Evolutionary conservation across 2,797 vertebrate genomes (phyloP), one percentile per base, ranked within the genome.

Genomic region (Poecilia gillii): DNA sequence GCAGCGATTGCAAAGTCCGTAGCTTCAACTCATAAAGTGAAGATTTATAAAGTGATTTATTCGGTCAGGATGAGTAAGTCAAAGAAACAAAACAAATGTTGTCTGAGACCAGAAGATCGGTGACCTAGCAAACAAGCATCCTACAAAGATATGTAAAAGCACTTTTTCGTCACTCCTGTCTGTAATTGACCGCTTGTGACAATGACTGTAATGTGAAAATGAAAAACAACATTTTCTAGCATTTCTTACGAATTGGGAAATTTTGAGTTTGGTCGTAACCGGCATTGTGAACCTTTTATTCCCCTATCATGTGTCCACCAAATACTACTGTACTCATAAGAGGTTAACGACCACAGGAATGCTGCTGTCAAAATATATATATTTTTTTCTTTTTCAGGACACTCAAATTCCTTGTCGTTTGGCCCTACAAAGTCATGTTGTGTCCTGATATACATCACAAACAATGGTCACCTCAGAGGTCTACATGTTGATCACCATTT

Each of bases 401-500:
- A 14, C 28, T 62, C 57, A 62, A 62, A 62, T 3, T 62, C 5
- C 57, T 16, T 62, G 28, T 33, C 1, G 6, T 33, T 33, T 33
- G 57, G 4, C 28, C 57, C 28, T 59, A 14, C 5, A 31, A 36
- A 64, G 14, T 64, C 31, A 6, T 59, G 13, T 31, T 28, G 57
- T 31, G 31, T 28, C n/a, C 11, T 59, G n/a, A 6, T 59, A 16
- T 16, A 28, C 57, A 28, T 16, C 13, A 28, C 57, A 59, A 28
- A 14, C 28, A 28, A 13, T 59, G 25, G 57, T 16, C 57, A 59
- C 57, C n/a, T 59, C 28, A 59, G 57, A 31, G 53, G 9, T 55
- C 25, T n/a, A n/a, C 1, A 13, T n/a, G 53, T n/a, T n/a, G 53
- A 59, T 59, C 78, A 33, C 55, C 76, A 45, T 57, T 74, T 78